Base-by-base conservation (phyloP, 2,888 invertebrate species). In the Thalpophila matura region DNA sequence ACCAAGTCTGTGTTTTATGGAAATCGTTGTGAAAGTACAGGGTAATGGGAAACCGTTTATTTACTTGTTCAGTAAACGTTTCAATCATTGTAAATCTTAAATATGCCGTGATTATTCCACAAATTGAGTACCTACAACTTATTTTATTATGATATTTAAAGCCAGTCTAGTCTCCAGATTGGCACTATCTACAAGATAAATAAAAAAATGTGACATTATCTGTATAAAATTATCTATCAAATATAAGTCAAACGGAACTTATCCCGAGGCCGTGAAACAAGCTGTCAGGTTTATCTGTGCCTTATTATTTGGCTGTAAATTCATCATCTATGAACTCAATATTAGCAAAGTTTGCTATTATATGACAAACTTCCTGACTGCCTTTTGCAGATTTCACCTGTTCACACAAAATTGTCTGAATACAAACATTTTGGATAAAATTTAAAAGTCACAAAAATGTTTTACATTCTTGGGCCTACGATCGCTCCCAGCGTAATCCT, bases 401-500 rank as follows among this genome's bases (percentile, higher is more conserved):
- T n/a, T n/a, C n/a, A n/a, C n/a, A n/a, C n/a, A n/a, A n/a, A n/a
- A n/a, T n/a, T n/a, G n/a, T n/a, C n/a, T n/a, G n/a, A n/a, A n/a
- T n/a, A n/a, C n/a, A n/a, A n/a, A n/a, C n/a, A n/a, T n/a, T n/a
- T n/a, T n/a, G n/a, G n/a, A n/a, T n/a, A n/a, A n/a, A n/a, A n/a
- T 10, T 12, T n/a, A 31, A n/a, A 20, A 37, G 18, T n/a, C 18
- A 26, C 31, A 10, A 16, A 18, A 3, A 9, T 2, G 6, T 5
- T 5, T 1, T 2, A 29, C 16, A 20, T 0, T 3, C 0, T 35
- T 24, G 20, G n/a, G 2, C 27, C 27, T 4, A 26, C 7, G 16
- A 56, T 33, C 49, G 49, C 45, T 72, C n/a, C 31, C 12, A 60
- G 45, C 31, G n/a, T 5, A 33, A 67, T 20, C 59, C 71, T 61